phyloP scores from a whole-genome alignment of 2,113 vertebrate species.

The Vulpes lagopus region DNA sequence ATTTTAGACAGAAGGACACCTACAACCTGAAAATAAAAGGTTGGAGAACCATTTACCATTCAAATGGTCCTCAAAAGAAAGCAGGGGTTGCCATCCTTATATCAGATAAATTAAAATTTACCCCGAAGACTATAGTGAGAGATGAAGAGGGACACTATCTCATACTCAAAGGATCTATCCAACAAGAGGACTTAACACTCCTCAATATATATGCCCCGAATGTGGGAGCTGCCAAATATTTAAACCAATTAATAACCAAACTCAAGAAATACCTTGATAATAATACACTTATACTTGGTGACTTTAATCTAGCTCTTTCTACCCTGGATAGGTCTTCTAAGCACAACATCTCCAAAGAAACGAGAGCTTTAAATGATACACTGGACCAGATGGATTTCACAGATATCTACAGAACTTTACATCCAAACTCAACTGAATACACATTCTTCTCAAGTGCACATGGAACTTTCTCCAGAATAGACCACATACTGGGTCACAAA shows the following conservation, averaged over 20 bases:
- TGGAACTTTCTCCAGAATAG: not conserved
- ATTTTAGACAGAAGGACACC: not conserved
- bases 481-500: not conserved
- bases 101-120: not conserved
- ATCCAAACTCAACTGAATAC: not conserved
- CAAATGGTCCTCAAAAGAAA: not conserved
- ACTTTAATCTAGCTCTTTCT: no score
- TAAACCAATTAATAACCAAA: not conserved
- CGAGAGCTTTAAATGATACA: not conserved
- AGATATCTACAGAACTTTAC: not conserved
- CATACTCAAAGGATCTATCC: not conserved
- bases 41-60: not conserved
- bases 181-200: not conserved
- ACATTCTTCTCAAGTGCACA: not conserved
- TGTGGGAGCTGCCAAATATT: not conserved
- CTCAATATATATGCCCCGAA: not conserved
- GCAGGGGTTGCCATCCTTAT: not conserved
- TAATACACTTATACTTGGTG: not conserved
- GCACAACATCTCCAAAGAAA: not conserved
- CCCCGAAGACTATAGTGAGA: not conserved
- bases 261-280: not conserved
- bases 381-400: not conserved
- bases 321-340: not conserved
- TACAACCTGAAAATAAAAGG: not conserved
- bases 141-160: not conserved